These are phyloP conservation scores for Kryptopterus vitreolus DNA, from an alignment of 2,797 vertebrate species.

Conservation along the genomic window DNA sequence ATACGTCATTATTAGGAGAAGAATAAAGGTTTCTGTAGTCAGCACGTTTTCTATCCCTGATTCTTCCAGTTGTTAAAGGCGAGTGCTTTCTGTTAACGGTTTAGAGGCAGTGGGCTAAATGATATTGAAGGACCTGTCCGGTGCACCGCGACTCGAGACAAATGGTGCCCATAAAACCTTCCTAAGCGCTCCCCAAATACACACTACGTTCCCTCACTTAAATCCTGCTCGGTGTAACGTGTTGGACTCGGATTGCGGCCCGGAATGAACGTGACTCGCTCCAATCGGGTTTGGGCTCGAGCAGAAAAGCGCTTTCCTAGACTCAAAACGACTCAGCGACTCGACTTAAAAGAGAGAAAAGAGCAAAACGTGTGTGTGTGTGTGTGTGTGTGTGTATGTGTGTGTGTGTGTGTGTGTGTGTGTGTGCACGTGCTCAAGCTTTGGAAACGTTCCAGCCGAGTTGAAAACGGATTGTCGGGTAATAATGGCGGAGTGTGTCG, in stretches of 20 bases:
- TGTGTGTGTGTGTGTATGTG: background rate
- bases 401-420: slow-evolving; percentile 25
- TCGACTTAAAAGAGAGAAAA: background rate
- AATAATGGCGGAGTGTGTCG: slow-evolving; percentile 43
- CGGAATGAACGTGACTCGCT: background rate
- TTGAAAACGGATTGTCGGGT: slow-evolving; percentile 51
- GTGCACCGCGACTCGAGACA: background rate
- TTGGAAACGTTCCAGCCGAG: slow-evolving; percentile 39
- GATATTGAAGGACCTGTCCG: background rate
- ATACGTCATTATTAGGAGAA: too few species aligned
- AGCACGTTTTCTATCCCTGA: background rate
- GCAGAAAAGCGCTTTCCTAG: background rate
- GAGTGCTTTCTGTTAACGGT: background rate
- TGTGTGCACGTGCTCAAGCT: background rate
- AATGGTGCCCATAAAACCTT: background rate
- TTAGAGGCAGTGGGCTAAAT: background rate
- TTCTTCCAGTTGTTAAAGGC: background rate
- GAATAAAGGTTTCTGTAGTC: background rate
- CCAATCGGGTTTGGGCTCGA: too few species aligned
- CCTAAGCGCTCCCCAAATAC: background rate
- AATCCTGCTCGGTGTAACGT: background rate
- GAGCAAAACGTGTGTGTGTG: slow-evolving; percentile 12
- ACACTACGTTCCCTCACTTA: background rate
- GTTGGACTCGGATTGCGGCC: background rate
- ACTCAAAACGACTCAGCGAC: too few species aligned